Base-by-base conservation (phyloP, 2,888 invertebrate genomes). In the Synanthedon myopaeformis region DNA sequence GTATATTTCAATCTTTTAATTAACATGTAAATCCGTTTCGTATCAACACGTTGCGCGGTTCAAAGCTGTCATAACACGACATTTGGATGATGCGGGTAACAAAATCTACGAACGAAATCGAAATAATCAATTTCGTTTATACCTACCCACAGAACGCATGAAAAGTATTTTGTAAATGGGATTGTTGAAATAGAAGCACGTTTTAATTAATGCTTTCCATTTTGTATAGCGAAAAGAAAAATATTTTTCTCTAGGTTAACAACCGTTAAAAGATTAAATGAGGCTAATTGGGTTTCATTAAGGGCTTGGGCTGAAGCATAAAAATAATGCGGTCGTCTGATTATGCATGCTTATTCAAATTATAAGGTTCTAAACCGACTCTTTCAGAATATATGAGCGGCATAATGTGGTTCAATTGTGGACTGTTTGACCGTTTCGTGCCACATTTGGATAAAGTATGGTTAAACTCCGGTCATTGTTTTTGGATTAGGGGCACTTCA, bases 11-110 rank as follows among this genome's bases (percentile, higher is more conserved):
- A 64, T 66, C 69, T 67, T 70, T 66, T 68, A 65, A 70, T 73
- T 70, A 70, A 65, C 59, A 70, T 75, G 70, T 62, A 67, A 72
- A 72, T 70, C 55, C 45, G 17, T 52, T 60, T 58, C 52, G 58
- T 57, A 45, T 45, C 45, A 12, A 45, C n/a, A 45, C n/a, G 13
- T 13, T 45, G 14, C 45, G 14, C 45, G 45, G n/a, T 45, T 35
- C 35, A 35, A 45, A 13, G 14, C 45, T 45, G 45, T 45, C 45
- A 45, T 45, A 45, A 45, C 45, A 45, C 14, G 45, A 14, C 13
- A 45, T 14, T 35, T 35, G 14, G 13, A 14, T 45, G 45, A 45
- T 13, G n/a, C 8, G 45, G 45, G 12, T 45, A 35, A 35, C 35
- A 35, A 35, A 35, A 35, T 35, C 10, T 45, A 14, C 14, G 13